These are phyloP conservation scores for Unio pictorum DNA, from an alignment of 2,888 invertebrate species.

Conservation along the genomic window DNA sequence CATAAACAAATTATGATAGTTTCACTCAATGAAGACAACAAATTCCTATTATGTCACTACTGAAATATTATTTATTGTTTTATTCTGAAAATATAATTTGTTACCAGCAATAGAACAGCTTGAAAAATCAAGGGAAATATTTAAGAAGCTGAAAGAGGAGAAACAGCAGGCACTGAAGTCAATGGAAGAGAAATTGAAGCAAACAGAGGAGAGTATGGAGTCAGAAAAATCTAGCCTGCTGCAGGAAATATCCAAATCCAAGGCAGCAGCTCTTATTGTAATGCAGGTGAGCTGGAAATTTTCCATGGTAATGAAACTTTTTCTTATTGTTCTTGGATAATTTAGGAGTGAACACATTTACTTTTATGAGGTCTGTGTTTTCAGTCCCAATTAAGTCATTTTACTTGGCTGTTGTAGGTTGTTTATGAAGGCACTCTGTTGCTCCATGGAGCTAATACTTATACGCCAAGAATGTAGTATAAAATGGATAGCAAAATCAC, in stretches of 20 bases:
- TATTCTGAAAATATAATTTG: background rate
- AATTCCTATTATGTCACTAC: background rate
- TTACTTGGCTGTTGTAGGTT: too few relatives aligned
- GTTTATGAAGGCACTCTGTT: too few relatives aligned
- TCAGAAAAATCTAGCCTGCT: slow-evolving; percentile 67
- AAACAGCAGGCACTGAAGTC: slow-evolving; percentile 51
- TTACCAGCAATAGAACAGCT: slow-evolving; percentile 64
- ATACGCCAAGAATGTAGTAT: too few relatives aligned
- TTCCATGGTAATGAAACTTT: background rate
- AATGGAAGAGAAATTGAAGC: slow-evolving; percentile 51
- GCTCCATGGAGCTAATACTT: too few relatives aligned
- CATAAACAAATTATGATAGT: too few relatives aligned
- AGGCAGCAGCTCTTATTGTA: slow-evolving; percentile 68
- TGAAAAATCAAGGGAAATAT: slow-evolving; percentile 68
- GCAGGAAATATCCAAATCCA: slow-evolving; percentile 70
- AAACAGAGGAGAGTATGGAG: slow-evolving; percentile 62
- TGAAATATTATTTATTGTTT: too few relatives aligned
- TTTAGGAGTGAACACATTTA: too few relatives aligned
- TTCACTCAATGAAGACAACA: too few relatives aligned
- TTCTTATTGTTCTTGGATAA: background rate
- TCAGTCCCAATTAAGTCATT: too few relatives aligned
- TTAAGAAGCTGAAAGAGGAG: slow-evolving; percentile 65
- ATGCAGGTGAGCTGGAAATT: slow-evolving; percentile 58
- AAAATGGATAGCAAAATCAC: too few relatives aligned
- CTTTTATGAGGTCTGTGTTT: too few relatives aligned